Conservation (phyloP, 2,113 vertebrate genomes). For the Felis catus region F.catus_Fca126_mat1.0 CM031417.1:14273001-14273500, state of each 20-base stretch:
- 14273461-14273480: not conserved
- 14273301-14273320: too few relatives aligned
- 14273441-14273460: not conserved
- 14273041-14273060: not conserved
- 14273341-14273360: too few relatives aligned
- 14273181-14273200: too few relatives aligned
- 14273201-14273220: too few relatives aligned
- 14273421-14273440: not conserved
- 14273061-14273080: not conserved
- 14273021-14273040: not conserved
- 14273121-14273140: not conserved
- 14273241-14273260: too few relatives aligned
- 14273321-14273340: too few relatives aligned
- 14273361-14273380: too few relatives aligned
- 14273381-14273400: not conserved
- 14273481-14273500: conserved; percentile 26
- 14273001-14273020: not conserved
- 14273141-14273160: not conserved
- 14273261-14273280: too few relatives aligned
- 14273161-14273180: not conserved
- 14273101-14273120: not conserved
- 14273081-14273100: not conserved
- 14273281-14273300: too few relatives aligned
- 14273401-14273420: not conserved
- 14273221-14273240: too few relatives aligned